Percentiles rank a stretch among this genome's conserved stretches.
phyloP scores from a whole-genome alignment of 1,140 invertebrate genomes.

The Nasonia vitripennis region DNA sequence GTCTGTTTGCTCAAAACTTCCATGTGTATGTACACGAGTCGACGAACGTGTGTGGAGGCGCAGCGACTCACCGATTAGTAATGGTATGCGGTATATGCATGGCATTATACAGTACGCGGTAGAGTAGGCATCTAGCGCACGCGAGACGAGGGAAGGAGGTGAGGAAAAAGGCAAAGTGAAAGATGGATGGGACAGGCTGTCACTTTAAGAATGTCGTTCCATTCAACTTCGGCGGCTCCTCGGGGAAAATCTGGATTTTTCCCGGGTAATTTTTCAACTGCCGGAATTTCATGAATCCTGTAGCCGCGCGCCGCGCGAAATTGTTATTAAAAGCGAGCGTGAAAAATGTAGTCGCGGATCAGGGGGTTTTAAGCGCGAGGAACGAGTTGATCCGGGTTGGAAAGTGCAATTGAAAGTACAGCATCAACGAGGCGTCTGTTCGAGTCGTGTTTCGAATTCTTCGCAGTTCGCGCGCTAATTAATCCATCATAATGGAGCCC shows the following conservation, averaged over 20 bases:
- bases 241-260: background rate
- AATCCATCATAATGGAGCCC: slow-evolving; percentile 17
- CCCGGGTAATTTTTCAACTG: background rate
- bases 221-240: background rate
- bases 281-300: background rate
- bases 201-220: slow-evolving; percentile 7
- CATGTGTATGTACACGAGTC: background rate
- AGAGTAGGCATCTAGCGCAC: too few species aligned
- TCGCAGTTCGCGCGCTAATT: slow-evolving; percentile 5
- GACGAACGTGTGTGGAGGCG: background rate
- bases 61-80: background rate
- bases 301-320: background rate
- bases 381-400: background rate
- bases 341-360: background rate
- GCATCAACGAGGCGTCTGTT: too few species aligned
- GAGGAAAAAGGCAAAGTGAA: slow-evolving; percentile 3
- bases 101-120: too few species aligned
- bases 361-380: background rate
- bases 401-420: too few species aligned
- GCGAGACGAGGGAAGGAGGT: slow-evolving; percentile 8
- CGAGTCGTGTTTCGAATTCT: background rate
- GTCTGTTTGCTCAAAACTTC: slow-evolving; percentile 54
- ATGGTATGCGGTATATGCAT: too few species aligned
- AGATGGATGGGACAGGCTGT: slow-evolving; percentile 9
- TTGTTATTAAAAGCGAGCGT: background rate